Conservation (phyloP, 2,113 vertebrate species). For the Scomber colias region DNA sequence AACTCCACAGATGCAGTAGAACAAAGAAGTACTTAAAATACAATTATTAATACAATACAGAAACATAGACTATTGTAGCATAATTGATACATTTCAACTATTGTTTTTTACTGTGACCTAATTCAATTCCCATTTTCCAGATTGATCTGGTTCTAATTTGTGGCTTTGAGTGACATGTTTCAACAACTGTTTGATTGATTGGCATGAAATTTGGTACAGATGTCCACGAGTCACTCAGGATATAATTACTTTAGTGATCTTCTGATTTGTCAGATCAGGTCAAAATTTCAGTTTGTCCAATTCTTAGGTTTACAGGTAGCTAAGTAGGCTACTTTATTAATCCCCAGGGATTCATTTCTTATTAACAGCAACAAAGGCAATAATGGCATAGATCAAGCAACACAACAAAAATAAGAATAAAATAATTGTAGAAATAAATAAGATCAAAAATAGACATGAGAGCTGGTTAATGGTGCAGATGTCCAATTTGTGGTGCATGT, state of each 20-base stretch:
- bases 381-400: no score
- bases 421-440: no score
- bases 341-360: no score
- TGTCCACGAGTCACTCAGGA: background rate
- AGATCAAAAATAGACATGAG: no score
- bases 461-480: no score
- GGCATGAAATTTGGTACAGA: background rate
- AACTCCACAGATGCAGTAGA: background rate
- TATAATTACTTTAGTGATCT: background rate
- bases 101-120: background rate
- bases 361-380: no score
- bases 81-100: background rate
- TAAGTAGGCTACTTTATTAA: no score
- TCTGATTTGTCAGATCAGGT: no score
- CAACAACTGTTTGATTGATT: constrained; percentile 10
- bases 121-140: background rate
- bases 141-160: background rate
- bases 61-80: background rate
- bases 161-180: background rate
- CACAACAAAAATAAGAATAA: no score
- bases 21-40: background rate
- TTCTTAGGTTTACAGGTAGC: no score
- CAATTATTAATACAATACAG: background rate
- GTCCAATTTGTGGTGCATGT: no score
- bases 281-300: no score